Base-by-base conservation (phyloP, 2,113 vertebrate genomes). In the Cebus imitator region DNA sequence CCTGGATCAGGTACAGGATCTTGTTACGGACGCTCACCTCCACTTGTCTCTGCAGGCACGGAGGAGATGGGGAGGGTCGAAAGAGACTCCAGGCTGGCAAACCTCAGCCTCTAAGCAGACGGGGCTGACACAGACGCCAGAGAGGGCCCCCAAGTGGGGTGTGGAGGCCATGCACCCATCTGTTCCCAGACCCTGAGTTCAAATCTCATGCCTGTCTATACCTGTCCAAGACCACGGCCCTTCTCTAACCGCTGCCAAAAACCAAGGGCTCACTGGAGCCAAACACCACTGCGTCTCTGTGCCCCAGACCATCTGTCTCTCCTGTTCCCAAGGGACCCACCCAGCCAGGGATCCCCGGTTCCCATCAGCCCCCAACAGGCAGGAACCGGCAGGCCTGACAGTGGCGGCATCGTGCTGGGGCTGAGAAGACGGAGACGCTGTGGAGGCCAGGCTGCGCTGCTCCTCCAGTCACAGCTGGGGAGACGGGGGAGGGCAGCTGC, bases 1-100 rank as follows among this genome's bases (percentile, higher is more conserved):
- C 99, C 97, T 99, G 99, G 98, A 99, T 99, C 96, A 99, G 98
- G 96, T 99, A 99, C 0, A 99, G 98, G 90, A 99, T 99, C 98
- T 99, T 99, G 96, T 99, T 99, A 84, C 99, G 99, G 52, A 99
- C 99, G 0, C 99, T 99, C 7, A 99, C 99, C 94, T 99, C 99
- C 3, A 99, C 99, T 98, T 99, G 99, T 91, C 99, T 99, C 99
- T 99, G 98, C 75, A 76, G 43, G 61, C 95, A 92, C 75, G 68
- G 6, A 79, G 5, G 2, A 84, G 5, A 57, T 17, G 1, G 70
- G 17, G 1, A 43, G 35, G n/a, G 27, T 4, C n/a, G 0, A 0
- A 11, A 58, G 13, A 20, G 6, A 88, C 8, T 21, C 0, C 1
- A 2, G 61, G 6, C n/a, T 18, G 12, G 25, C 0, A 45, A 30